phyloP scores from a whole-genome alignment of 2,113 vertebrate genomes.

The Synchiropus splendidus region DNA sequence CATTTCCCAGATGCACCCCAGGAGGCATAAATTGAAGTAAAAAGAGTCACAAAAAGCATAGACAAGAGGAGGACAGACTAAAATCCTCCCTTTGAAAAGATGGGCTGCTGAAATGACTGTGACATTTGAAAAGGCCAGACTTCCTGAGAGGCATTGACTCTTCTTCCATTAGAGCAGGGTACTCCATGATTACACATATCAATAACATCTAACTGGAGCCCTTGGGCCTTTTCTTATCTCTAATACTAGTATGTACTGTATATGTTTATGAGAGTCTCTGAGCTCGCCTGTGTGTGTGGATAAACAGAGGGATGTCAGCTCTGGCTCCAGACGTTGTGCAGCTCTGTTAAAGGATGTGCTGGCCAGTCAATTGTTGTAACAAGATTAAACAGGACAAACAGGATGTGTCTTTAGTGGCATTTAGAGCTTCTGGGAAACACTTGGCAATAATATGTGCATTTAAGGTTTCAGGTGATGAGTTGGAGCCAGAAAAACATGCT shows the following conservation, averaged over 20 bases:
- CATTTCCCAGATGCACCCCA: too few relatives aligned
- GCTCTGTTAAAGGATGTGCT: slow-evolving; percentile 19
- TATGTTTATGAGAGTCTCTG: not conserved
- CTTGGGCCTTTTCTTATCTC: slow-evolving; percentile 23
- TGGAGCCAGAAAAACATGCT: slow-evolving; percentile 1
- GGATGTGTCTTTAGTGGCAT: slow-evolving; percentile 28
- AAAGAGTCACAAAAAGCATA: slow-evolving; percentile 8
- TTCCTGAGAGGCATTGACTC: slow-evolving; percentile 51
- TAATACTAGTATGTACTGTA: slow-evolving; percentile 10
- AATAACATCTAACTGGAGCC: slow-evolving; percentile 43
- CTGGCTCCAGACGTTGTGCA: slow-evolving; percentile 19
- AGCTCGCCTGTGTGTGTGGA: not conserved
- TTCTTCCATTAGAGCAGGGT: slow-evolving; percentile 43
- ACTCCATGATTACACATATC: slow-evolving; percentile 48
- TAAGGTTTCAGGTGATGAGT: slow-evolving; percentile 1
- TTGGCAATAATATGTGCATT: slow-evolving; percentile 9
- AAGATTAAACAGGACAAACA: slow-evolving; percentile 28
- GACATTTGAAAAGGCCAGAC: slow-evolving; percentile 65
- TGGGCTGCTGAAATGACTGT: slow-evolving; percentile 44
- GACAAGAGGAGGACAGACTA: slow-evolving; percentile 29
- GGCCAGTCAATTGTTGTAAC: slow-evolving; percentile 25
- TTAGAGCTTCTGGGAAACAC: slow-evolving; percentile 19
- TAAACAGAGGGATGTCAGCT: slow-evolving; percentile 25
- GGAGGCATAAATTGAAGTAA: too few relatives aligned
- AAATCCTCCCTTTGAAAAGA: slow-evolving; percentile 43